Conservation (phyloP, 2,113 vertebrate species). For the Nymphicus hollandicus region DNA sequence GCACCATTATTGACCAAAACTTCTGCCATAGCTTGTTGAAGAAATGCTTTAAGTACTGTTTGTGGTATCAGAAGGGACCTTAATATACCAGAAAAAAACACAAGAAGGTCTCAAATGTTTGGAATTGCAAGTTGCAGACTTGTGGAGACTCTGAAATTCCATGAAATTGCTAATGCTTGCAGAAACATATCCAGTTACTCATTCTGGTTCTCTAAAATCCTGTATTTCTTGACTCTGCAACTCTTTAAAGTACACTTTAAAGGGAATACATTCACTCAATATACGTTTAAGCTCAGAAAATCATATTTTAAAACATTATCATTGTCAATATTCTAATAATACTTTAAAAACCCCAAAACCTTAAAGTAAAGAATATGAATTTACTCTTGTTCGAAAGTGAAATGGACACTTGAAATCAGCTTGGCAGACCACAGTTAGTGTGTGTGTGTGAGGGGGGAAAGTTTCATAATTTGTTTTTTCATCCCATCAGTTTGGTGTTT, state of each 20-base stretch:
- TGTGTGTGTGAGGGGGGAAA: no score
- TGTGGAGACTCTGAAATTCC: background rate
- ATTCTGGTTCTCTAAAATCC: background rate
- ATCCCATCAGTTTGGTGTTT: background rate
- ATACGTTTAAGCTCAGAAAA: background rate
- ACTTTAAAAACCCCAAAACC: background rate
- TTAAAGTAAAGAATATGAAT: background rate
- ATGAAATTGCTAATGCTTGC: background rate
- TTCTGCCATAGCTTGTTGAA: background rate
- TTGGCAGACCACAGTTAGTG: background rate
- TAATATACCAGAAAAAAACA: background rate
- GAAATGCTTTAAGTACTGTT: background rate
- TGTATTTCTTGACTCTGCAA: background rate
- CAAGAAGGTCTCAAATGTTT: background rate
- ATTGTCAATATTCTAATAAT: background rate
- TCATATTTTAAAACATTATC: background rate
- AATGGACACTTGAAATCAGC: background rate
- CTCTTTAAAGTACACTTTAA: background rate
- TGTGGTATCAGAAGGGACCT: background rate
- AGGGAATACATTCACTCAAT: background rate
- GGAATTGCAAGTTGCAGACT: background rate
- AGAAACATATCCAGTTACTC: background rate
- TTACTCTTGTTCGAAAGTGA: background rate
- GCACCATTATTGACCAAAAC: background rate
- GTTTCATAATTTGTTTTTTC: background rate